phyloP scores from a whole-genome alignment of 2,113 vertebrate species.

The Pluvianellus socialis region DNA sequence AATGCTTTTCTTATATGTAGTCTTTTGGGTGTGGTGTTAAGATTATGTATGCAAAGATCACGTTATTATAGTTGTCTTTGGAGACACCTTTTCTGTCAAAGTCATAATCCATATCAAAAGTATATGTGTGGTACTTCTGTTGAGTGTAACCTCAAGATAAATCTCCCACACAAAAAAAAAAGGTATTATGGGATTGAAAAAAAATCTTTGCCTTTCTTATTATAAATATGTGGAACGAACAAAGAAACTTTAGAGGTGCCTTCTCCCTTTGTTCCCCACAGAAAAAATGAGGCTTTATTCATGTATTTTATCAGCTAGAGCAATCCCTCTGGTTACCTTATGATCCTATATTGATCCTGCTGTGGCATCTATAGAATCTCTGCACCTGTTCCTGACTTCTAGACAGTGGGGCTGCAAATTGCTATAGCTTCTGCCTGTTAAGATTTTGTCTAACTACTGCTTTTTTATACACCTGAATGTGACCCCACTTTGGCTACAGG shows the following conservation, averaged over 20 bases:
- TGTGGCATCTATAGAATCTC: not conserved
- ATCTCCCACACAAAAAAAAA: not conserved
- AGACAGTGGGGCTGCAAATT: not conserved
- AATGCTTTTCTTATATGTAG: not conserved
- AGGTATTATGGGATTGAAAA: not conserved
- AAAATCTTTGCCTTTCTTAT: not conserved
- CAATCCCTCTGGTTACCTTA: not conserved
- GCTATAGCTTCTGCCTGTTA: not conserved
- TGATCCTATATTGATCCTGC: not conserved
- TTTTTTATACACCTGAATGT: not conserved
- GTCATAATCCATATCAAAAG: not conserved
- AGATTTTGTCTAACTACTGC: not conserved
- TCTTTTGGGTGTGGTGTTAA: not conserved
- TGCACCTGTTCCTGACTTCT: not conserved
- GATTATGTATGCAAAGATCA: not conserved
- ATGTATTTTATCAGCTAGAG: not conserved
- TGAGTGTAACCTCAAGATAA: not conserved
- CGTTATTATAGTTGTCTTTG: not conserved
- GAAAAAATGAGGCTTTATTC: not conserved
- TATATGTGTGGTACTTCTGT: not conserved
- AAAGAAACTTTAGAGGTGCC: not conserved
- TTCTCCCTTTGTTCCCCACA: not conserved
- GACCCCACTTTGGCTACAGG: not conserved
- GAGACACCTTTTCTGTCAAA: not conserved
- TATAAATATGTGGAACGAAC: fast-evolving